Conservation (phyloP, 2,113 vertebrate genomes). For the Hylia prasina region DNA sequence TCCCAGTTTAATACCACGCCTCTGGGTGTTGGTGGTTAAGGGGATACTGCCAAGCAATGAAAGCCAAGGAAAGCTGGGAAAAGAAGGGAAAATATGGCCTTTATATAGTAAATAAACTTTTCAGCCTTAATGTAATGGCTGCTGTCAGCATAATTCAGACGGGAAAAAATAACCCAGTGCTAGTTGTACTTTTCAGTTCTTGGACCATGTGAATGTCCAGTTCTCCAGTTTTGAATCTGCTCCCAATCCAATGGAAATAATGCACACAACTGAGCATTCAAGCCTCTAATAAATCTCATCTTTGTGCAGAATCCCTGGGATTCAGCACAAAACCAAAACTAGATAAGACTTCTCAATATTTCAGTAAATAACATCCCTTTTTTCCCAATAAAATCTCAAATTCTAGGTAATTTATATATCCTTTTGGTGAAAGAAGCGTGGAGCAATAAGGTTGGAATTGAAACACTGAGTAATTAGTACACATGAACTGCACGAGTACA, state of each 20-base stretch:
- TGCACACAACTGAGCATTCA: background rate
- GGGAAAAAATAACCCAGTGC: background rate
- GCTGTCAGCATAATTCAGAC: background rate
- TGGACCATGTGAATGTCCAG: background rate
- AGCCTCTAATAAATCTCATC: background rate
- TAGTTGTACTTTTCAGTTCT: constrained; percentile 7
- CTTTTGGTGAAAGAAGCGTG: background rate
- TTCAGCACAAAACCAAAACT: background rate
- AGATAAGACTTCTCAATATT: background rate
- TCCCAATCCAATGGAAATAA: background rate
- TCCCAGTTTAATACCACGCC: constrained; percentile 47
- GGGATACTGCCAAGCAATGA: constrained; percentile 46
- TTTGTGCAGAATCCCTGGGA: background rate
- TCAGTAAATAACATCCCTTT: background rate
- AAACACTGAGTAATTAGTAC: background rate
- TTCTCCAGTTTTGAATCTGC: background rate
- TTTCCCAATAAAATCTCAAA: background rate
- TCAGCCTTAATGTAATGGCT: background rate
- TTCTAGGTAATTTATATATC: background rate
- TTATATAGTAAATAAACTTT: constrained; percentile 42
- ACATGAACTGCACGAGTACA: background rate
- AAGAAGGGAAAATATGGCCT: constrained; percentile 25
- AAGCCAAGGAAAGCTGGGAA: constrained; percentile 57
- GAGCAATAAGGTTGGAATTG: background rate
- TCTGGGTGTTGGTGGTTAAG: constrained; percentile 46